These are phyloP conservation scores for Gallinago stenura DNA, from an alignment of 2,797 vertebrate species.

Conservation along the genomic window DNA sequence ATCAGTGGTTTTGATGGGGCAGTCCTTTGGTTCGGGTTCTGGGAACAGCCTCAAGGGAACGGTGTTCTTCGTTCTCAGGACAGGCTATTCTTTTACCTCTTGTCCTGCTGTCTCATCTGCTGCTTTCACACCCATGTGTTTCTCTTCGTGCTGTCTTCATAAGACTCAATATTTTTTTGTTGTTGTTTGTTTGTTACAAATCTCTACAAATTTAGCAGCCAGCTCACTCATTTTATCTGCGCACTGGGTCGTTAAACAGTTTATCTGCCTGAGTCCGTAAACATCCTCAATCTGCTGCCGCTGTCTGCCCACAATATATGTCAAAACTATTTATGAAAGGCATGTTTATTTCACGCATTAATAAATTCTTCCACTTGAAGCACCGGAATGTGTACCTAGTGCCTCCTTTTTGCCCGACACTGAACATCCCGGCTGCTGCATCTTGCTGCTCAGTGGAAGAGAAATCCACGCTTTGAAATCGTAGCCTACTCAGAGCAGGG, in stretches of 20 bases:
- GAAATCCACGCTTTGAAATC: not conserved
- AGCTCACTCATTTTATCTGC: constrained; percentile 9
- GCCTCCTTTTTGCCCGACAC: not conserved
- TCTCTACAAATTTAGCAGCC: not conserved
- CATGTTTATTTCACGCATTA: constrained; percentile 6
- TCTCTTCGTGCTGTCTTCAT: not conserved
- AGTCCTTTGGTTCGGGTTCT: not conserved
- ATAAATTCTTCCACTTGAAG: not conserved
- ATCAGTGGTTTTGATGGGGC: not conserved
- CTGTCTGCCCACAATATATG: not conserved
- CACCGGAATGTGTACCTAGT: not conserved
- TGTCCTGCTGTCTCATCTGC: not conserved
- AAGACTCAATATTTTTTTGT: not conserved
- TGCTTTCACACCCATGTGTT: not conserved
- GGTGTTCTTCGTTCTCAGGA: not conserved
- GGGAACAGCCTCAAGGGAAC: not conserved
- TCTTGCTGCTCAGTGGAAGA: not conserved
- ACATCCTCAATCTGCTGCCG: not conserved
- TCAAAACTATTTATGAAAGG: constrained; percentile 33
- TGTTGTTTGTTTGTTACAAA: not conserved
- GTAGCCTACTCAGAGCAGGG: not conserved
- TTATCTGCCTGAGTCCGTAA: not conserved
- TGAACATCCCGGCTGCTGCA: not conserved
- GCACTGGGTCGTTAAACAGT: not conserved
- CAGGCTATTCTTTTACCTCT: not conserved